Percentiles rank a stretch among this genome's conserved stretches.
Evolutionary conservation across 2,113 vertebrate genomes (phyloP).

Genomic region (Varanus salvator): DNA sequence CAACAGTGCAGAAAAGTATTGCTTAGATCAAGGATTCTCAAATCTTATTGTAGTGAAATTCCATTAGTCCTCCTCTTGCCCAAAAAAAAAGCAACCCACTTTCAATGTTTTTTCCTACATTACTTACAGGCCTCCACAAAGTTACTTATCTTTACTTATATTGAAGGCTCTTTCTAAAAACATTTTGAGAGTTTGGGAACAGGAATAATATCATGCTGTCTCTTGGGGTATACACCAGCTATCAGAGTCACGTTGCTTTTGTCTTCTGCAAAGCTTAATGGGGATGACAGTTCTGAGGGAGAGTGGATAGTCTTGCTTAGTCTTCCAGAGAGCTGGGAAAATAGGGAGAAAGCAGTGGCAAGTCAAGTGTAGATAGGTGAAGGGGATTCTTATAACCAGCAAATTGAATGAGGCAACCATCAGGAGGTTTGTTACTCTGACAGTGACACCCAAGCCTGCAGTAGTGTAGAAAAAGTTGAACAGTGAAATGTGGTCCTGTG

Average conservation of each 20-base stretch:
- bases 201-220: background rate
- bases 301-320: background rate
- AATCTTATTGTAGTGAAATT: background rate
- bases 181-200: background rate
- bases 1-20: background rate
- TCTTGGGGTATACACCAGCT: background rate
- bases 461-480: background rate
- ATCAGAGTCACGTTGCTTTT: background rate
- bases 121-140: background rate
- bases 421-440: background rate
- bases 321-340: background rate
- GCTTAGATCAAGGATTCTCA: background rate
- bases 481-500: background rate
- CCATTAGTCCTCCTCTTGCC: background rate
- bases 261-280: background rate
- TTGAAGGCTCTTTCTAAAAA: background rate
- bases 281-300: background rate
- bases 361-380: background rate
- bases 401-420: background rate
- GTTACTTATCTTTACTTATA: background rate
- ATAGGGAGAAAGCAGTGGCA: background rate
- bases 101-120: background rate
- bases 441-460: background rate
- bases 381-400: background rate
- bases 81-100: too few relatives aligned